Evolutionary conservation across 2,888 invertebrate species (phyloP).

Genomic region (Ennomos fuscantarius): DNA sequence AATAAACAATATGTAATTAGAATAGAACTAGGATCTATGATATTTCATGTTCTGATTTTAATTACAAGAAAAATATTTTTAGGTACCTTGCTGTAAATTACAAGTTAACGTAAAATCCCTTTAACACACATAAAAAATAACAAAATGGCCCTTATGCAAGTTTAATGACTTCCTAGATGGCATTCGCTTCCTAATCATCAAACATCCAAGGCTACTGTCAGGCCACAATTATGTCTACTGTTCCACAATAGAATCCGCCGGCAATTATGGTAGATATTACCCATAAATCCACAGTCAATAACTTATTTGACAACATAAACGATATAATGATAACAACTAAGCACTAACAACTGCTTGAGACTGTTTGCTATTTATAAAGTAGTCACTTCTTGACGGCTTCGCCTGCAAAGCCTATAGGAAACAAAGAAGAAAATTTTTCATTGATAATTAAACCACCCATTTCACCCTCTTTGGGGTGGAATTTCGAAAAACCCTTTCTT

Average conservation of each 20-base stretch:
- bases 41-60: too few relatives aligned
- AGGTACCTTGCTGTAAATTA: too few relatives aligned
- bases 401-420: too few relatives aligned
- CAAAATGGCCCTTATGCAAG: background rate
- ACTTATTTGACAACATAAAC: constrained; percentile 30
- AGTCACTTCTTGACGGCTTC: constrained; percentile 23
- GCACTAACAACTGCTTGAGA: constrained; percentile 15
- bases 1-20: too few relatives aligned
- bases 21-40: too few relatives aligned
- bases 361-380: constrained; percentile 25
- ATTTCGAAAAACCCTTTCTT: too few relatives aligned
- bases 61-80: too few relatives aligned
- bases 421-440: too few relatives aligned
- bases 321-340: constrained; percentile 19
- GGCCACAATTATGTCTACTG: constrained; percentile 1
- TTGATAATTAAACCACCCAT: too few relatives aligned
- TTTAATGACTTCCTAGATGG: constrained; percentile 21
- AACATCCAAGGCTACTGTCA: constrained; percentile 10
- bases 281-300: constrained; percentile 22
- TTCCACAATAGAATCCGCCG: constrained; percentile 12
- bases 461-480: too few relatives aligned
- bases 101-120: too few relatives aligned
- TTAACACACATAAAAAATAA: too few relatives aligned
- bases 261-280: constrained; percentile 10
- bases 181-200: constrained; percentile 21